Conservation (phyloP, 2,113 vertebrate species). For the Eurystomus gularis region DNA sequence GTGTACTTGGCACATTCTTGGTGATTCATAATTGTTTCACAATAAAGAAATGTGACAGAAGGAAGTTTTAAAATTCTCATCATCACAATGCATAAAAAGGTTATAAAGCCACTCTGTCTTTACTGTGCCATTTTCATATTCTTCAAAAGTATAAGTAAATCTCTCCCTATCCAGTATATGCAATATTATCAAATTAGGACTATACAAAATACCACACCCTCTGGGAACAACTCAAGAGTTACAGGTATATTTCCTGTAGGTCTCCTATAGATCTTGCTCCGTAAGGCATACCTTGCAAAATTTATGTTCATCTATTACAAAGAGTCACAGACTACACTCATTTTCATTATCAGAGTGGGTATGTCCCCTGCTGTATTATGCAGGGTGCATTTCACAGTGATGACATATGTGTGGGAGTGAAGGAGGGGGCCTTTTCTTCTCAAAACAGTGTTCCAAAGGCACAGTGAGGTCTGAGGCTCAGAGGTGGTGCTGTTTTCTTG, state of each 20-base stretch:
- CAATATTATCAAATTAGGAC: neutral
- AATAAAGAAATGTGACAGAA: neutral
- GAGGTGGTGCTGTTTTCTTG: neutral
- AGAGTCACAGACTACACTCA: neutral
- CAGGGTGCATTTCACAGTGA: neutral
- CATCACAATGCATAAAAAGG: neutral
- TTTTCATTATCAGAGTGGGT: neutral
- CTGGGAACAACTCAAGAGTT: neutral
- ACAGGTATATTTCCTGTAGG: neutral
- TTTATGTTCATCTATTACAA: neutral
- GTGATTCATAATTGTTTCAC: neutral
- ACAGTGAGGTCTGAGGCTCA: neutral
- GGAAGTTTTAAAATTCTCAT: neutral
- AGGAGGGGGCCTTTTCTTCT: neutral
- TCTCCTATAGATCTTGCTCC: neutral
- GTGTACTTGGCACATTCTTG: neutral
- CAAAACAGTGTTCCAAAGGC: neutral
- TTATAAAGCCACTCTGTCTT: neutral
- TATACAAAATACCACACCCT: neutral
- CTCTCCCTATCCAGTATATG: neutral
- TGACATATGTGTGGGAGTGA: fast-evolving
- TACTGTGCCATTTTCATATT: neutral
- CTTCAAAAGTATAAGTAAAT: neutral
- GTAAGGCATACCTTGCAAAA: neutral
- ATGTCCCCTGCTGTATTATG: neutral